These are phyloP conservation scores for Drosophila paramelanica DNA, from an alignment of 2,888 invertebrate genomes.

Conservation along the genomic window DNA sequence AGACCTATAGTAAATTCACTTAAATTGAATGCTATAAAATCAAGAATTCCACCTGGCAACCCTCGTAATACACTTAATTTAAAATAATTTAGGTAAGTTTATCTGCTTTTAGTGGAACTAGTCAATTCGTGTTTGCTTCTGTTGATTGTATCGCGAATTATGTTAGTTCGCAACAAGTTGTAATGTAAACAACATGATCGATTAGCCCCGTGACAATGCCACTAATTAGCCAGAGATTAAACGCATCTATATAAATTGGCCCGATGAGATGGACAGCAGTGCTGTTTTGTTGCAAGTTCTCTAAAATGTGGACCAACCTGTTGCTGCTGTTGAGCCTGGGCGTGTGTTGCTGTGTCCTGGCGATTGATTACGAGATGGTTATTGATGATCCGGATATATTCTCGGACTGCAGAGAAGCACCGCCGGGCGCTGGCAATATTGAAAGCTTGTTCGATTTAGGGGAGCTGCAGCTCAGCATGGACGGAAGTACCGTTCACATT, in stretches of 20 bases:
- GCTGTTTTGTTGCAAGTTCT: constrained; percentile 1
- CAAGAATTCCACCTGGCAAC: too few relatives aligned
- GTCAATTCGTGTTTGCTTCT: constrained; percentile 15
- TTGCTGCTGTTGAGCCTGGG: constrained; percentile 6
- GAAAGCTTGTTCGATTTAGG: constrained; percentile 18
- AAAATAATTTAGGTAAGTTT: background rate
- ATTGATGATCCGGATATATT: constrained; percentile 60
- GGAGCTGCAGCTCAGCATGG: constrained; percentile 16
- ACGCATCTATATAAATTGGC: constrained; percentile 39
- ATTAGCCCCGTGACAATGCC: constrained; percentile 21
- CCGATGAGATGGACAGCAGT: background rate
- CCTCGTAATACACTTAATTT: background rate
- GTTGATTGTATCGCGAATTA: constrained; percentile 28
- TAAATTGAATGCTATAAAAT: too few relatives aligned
- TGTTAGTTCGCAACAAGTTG: constrained; percentile 44
- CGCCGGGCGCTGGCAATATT: constrained; percentile 19
- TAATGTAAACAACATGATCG: constrained; percentile 23
- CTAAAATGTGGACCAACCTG: constrained; percentile 36
- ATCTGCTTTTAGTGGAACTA: constrained; percentile 5
- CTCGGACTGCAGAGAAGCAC: constrained; percentile 35
- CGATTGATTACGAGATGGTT: constrained; percentile 43
- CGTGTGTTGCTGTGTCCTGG: constrained; percentile 14
- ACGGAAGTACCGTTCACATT: constrained; percentile 41
- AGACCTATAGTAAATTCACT: too few relatives aligned
- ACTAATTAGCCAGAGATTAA: constrained; percentile 15